phyloP scores from a whole-genome alignment of 2,888 invertebrate genomes.

The Amphipyra berbera region DNA sequence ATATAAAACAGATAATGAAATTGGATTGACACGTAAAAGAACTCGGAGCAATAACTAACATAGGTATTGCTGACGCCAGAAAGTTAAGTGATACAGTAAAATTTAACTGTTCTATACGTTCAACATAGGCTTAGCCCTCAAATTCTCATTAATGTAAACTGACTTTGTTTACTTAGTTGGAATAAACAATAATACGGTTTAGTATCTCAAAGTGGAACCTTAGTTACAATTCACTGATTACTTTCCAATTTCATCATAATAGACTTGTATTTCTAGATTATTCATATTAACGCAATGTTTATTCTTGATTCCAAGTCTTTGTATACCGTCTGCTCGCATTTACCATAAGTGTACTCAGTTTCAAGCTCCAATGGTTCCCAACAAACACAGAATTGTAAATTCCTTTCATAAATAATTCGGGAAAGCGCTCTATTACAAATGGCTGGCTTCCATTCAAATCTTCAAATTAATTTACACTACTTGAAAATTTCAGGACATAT shows the following conservation, averaged over 20 bases:
- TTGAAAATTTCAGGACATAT: conserved; percentile 65
- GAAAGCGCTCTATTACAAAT: conserved; percentile 34
- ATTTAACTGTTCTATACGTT: no score
- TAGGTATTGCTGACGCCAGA: no score
- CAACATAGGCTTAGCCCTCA: no score
- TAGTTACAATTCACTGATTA: conserved; percentile 16
- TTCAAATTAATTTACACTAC: conserved; percentile 35
- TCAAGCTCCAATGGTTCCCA: conserved; percentile 26
- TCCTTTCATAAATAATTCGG: conserved; percentile 44
- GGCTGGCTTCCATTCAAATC: conserved; percentile 41
- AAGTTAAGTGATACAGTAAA: no score
- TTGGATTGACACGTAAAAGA: no score
- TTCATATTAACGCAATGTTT: conserved; percentile 40
- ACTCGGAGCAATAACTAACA: no score
- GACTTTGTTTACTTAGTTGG: background rate
- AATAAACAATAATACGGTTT: conserved; percentile 4
- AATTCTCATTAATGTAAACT: background rate
- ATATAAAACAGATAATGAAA: no score
- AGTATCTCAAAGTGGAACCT: conserved; percentile 6
- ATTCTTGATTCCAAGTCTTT: conserved; percentile 34
- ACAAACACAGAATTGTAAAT: conserved; percentile 43
- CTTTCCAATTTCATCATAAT: conserved; percentile 11
- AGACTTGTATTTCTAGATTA: conserved; percentile 19
- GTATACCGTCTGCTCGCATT: conserved; percentile 33
- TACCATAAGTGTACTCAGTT: conserved; percentile 34